These are phyloP conservation scores for Nezara viridula DNA, from an alignment of 2,888 invertebrate species.

Conservation along the genomic window DNA sequence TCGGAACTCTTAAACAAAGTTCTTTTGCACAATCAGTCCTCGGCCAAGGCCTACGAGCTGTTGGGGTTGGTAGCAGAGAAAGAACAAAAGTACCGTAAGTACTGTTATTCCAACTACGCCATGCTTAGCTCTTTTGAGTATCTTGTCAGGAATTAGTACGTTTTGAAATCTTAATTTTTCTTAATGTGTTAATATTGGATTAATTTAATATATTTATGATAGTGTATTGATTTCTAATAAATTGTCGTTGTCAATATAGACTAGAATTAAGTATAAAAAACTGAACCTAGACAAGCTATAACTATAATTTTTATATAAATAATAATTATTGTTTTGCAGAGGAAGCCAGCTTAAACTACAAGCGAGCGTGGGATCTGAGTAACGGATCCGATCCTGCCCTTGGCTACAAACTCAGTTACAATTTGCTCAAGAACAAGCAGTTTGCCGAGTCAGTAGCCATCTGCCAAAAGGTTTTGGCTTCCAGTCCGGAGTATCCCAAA, in stretches of 20 bases:
- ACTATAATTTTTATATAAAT: no score
- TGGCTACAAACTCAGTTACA: constrained; percentile 94
- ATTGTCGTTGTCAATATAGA: no score
- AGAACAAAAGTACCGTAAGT: constrained; percentile 84
- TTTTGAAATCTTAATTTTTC: no score
- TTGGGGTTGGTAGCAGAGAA: constrained; percentile 90
- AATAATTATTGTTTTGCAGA: constrained; percentile 62
- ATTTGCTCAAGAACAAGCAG: constrained; percentile 88
- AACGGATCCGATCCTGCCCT: constrained; percentile 86
- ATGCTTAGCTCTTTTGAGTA: background rate
- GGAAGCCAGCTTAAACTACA: constrained; percentile 75
- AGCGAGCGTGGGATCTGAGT: constrained; percentile 74
- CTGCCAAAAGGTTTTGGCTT: constrained; percentile 84
- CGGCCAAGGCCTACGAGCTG: constrained; percentile 91
- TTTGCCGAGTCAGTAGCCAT: constrained; percentile 94
- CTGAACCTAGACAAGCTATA: no score
- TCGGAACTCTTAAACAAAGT: constrained; percentile 84
- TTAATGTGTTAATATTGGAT: no score
- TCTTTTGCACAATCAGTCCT: constrained; percentile 87
- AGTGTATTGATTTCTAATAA: no score
- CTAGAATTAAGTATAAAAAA: no score
- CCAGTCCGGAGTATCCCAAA: constrained; percentile 90
- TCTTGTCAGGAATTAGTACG: no score
- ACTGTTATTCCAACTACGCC: background rate
- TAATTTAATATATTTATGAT: no score